Percentiles rank a stretch among this genome's conserved stretches.
Conservation (phyloP, 2,888 invertebrate genomes). For the Scaptodrosophila latifasciaeformis region DNA sequence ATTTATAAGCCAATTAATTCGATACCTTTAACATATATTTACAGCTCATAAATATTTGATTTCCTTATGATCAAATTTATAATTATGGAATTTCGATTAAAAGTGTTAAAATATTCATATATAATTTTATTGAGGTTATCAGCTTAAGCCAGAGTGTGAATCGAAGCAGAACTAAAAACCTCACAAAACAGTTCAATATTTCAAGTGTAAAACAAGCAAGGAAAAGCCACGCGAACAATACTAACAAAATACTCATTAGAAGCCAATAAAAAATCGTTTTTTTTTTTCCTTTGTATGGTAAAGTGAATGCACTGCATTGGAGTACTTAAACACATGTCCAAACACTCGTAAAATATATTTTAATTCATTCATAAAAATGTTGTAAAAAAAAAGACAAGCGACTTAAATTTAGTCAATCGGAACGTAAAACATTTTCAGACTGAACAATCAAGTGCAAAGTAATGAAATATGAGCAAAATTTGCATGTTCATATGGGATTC, state of each 20-base stretch:
- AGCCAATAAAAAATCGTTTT: no score
- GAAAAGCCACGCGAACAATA: slow-evolving; percentile 11
- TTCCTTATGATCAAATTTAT: no score
- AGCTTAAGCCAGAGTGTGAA: no score
- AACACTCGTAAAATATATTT: slow-evolving; percentile 1
- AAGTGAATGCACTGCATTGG: slow-evolving; percentile 47
- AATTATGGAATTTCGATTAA: no score
- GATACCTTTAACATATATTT: no score
- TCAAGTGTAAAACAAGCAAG: slow-evolving; percentile 27
- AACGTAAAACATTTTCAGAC: slow-evolving; percentile 27
- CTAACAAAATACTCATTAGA: slow-evolving; percentile 1
- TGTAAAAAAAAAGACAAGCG: slow-evolving; percentile 22
- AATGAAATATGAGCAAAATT: slow-evolving; percentile 27
- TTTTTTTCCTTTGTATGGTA: background rate
- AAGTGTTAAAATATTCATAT: no score
- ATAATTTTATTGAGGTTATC: no score
- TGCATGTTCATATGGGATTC: slow-evolving; percentile 32
- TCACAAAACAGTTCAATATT: no score
- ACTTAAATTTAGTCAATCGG: slow-evolving; percentile 34
- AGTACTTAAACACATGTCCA: slow-evolving; percentile 2
- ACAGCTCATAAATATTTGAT: no score
- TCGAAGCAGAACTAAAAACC: no score
- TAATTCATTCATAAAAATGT: slow-evolving; percentile 43
- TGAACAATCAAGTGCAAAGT: slow-evolving; percentile 23
- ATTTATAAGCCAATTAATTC: no score